phyloP scores from a whole-genome alignment of 2,888 invertebrate genomes.

The Tachina fera region DNA sequence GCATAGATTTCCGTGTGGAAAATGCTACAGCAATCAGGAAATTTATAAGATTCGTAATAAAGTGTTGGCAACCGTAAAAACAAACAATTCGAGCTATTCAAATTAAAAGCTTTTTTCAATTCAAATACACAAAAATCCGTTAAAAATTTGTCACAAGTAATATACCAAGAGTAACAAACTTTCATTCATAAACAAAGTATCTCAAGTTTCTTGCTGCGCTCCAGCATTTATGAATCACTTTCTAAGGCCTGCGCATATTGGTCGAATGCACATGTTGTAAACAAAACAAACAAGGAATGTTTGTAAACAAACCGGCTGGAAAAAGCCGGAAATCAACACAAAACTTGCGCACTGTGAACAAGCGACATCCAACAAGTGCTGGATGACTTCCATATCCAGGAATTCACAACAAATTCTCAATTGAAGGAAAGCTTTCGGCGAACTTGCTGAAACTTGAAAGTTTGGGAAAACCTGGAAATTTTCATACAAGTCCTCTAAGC shows the following conservation, averaged over 20 bases:
- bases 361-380: constrained; percentile 79
- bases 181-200: constrained; percentile 52
- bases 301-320: constrained; percentile 73
- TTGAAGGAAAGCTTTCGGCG: constrained; percentile 60
- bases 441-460: constrained; percentile 62
- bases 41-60: too few relatives aligned
- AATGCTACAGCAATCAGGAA: too few relatives aligned
- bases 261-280: constrained; percentile 66
- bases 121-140: constrained; percentile 27
- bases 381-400: constrained; percentile 70
- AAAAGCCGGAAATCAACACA: constrained; percentile 72
- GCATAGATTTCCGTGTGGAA: too few relatives aligned
- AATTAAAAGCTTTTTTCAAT: constrained; percentile 1
- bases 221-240: constrained; percentile 57
- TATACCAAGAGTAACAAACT: background rate
- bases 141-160: background rate
- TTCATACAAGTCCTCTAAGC: constrained; percentile 58
- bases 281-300: constrained; percentile 66
- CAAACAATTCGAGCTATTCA: too few relatives aligned
- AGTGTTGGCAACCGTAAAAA: too few relatives aligned
- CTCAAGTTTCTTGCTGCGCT: background rate
- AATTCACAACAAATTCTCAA: constrained; percentile 64
- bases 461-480: constrained; percentile 68
- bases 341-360: constrained; percentile 75
- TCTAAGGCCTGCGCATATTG: constrained; percentile 63